Conservation (phyloP, 2,888 invertebrate genomes). For the Xestia xanthographa region DNA sequence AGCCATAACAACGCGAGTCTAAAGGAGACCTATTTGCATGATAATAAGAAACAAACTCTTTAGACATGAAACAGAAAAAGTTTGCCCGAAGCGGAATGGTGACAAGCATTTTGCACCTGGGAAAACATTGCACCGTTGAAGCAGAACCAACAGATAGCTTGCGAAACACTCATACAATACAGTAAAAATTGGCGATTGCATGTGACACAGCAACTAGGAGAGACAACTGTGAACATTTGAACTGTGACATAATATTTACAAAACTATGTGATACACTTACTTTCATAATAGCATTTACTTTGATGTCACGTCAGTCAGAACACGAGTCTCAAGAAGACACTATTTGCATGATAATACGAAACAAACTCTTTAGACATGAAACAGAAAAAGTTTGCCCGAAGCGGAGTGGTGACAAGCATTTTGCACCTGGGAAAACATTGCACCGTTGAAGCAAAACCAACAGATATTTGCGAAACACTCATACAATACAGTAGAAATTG, state of each 20-base stretch:
- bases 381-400: constrained; percentile 43
- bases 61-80: constrained; percentile 40
- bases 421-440: constrained; percentile 62
- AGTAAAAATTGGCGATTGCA: constrained; percentile 49
- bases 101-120: constrained; percentile 60
- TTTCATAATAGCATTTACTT: constrained; percentile 30
- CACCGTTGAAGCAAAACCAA: constrained; percentile 32
- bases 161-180: constrained; percentile 53
- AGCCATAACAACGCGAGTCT: constrained; percentile 30
- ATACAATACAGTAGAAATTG: constrained; percentile 43
- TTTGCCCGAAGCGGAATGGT: constrained; percentile 35
- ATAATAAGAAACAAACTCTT: constrained; percentile 54
- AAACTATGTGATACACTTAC: constrained; percentile 13
- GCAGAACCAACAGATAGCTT: constrained; percentile 45
- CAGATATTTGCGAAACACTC: constrained; percentile 58
- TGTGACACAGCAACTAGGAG: constrained; percentile 40
- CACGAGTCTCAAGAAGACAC: too few species aligned
- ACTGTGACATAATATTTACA: constrained; percentile 38
- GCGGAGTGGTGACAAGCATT: constrained; percentile 47
- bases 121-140: constrained; percentile 51
- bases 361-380: constrained; percentile 40
- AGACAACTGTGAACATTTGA: constrained; percentile 27
- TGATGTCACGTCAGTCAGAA: constrained; percentile 16
- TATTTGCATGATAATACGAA: constrained; percentile 61
- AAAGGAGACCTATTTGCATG: constrained; percentile 58